Conservation (phyloP, 2,797 vertebrate species). For the Dryobates pubescens region DNA sequence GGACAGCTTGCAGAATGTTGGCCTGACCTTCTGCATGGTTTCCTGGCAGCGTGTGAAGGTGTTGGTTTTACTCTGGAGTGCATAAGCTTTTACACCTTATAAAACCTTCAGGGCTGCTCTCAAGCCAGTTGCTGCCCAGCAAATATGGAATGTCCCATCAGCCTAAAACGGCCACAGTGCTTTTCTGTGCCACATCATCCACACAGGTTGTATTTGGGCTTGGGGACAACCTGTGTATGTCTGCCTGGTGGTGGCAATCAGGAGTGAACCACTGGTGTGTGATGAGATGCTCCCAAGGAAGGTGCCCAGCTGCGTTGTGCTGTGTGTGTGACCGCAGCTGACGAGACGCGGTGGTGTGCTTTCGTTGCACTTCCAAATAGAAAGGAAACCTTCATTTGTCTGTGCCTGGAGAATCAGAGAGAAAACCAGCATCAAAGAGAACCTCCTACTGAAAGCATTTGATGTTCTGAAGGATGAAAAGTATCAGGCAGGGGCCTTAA, state of each 20-base stretch:
- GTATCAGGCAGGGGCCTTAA: conserved; percentile 18
- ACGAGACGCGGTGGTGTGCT: neutral
- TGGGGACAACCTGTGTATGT: accelerated
- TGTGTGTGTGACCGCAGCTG: neutral
- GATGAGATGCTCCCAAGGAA: neutral
- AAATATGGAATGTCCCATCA: no score
- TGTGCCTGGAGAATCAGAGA: neutral
- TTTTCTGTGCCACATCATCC: neutral
- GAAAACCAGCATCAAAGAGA: conserved; percentile 38
- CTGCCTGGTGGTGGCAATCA: accelerated
- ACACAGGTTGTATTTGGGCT: neutral
- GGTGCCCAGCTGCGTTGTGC: neutral
- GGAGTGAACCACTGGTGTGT: neutral
- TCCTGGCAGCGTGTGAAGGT: neutral
- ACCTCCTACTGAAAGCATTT: conserved; percentile 17
- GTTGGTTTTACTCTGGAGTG: neutral
- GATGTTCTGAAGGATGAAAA: conserved; percentile 30
- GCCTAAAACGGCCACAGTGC: no score
- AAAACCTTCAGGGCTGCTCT: neutral
- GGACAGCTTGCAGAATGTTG: neutral
- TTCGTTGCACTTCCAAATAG: neutral
- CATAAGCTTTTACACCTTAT: neutral
- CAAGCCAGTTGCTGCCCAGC: no score
- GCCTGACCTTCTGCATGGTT: neutral
- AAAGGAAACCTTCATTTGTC: conserved; percentile 30